A percentile compares a stretch with the other conserved stretches of the same genome.
Conservation (phyloP, 2,888 invertebrate genomes). For the Synanthedon myopaeformis region DNA sequence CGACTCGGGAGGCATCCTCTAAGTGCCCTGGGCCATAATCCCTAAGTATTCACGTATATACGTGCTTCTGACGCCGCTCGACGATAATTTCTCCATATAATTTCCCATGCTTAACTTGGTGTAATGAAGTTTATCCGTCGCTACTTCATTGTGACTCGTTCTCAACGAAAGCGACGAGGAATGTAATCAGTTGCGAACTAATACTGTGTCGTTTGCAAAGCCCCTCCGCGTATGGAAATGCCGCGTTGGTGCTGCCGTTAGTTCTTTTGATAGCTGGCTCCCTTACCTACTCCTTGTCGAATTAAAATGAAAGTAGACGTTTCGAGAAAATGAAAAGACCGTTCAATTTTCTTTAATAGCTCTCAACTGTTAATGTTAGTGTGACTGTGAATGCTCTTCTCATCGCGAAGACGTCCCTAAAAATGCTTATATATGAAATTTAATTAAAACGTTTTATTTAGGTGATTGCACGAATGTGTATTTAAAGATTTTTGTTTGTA, state of each 20-base stretch:
- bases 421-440: neutral
- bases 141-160: constrained; percentile 65
- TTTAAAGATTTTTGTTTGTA: neutral
- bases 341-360: constrained; percentile 54
- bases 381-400: constrained; percentile 44
- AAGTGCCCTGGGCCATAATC: constrained; percentile 49
- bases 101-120: constrained; percentile 64
- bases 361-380: constrained; percentile 55
- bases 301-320: constrained; percentile 61
- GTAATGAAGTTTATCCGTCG: constrained; percentile 69
- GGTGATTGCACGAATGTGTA: neutral
- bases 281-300: constrained; percentile 44
- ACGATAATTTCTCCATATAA: constrained; percentile 68
- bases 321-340: constrained; percentile 61
- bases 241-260: constrained; percentile 59
- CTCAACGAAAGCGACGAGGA: constrained; percentile 50
- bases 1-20: constrained; percentile 30
- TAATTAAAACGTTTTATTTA: neutral
- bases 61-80: constrained; percentile 44
- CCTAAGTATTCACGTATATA: constrained; percentile 24
- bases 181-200: constrained; percentile 70
- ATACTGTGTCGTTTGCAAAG: constrained; percentile 54
- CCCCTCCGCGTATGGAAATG: constrained; percentile 65
- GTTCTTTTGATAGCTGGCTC: constrained; percentile 65
- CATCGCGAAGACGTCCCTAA: constrained; percentile 8